phyloP scores from a whole-genome alignment of 2,888 invertebrate genomes.

The Drosophila meridiana region DNA sequence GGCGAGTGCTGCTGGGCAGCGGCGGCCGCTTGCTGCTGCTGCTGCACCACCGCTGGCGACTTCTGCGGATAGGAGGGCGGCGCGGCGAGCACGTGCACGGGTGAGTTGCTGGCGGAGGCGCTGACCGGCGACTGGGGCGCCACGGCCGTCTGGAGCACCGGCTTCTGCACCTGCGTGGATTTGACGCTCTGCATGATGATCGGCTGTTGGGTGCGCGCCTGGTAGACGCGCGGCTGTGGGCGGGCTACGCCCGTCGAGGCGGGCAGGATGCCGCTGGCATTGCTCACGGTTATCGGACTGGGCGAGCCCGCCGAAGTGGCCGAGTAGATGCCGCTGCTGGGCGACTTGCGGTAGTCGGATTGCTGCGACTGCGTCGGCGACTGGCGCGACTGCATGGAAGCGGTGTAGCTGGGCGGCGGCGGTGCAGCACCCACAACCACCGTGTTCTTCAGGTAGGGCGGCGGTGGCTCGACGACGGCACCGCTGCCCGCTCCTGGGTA shows the following conservation, averaged over 20 bases:
- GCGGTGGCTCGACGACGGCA: constrained; percentile 90
- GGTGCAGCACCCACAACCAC: constrained; percentile 77
- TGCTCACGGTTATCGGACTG: constrained; percentile 91
- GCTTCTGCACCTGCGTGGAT: constrained; percentile 97
- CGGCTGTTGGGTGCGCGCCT: constrained; percentile 95
- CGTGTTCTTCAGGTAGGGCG: constrained; percentile 88
- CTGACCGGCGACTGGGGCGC: constrained; percentile 93
- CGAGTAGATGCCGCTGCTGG: constrained; percentile 94
- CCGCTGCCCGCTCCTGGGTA: constrained; percentile 88
- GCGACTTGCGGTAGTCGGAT: constrained; percentile 92
- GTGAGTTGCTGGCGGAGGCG: constrained; percentile 85
- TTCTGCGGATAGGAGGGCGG: constrained; percentile 95
- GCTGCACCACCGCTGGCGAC: constrained; percentile 81
- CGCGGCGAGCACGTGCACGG: constrained; percentile 86
- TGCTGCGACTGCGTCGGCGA: constrained; percentile 92
- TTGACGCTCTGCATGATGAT: constrained; percentile 99
- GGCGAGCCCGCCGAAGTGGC: constrained; percentile 94
- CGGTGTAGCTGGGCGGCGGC: constrained; percentile 92
- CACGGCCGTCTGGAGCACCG: constrained; percentile 96
- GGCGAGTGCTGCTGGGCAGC: constrained; percentile 85
- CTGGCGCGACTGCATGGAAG: constrained; percentile 94
- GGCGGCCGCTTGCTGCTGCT: constrained; percentile 85
- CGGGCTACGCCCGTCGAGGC: constrained; percentile 86
- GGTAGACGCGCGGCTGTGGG: constrained; percentile 93
- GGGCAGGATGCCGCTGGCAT: constrained; percentile 86